Evolutionary conservation across 2,113 vertebrate species (phyloP).

Genomic region (Dicerorhinus sumatrensis): DNA sequence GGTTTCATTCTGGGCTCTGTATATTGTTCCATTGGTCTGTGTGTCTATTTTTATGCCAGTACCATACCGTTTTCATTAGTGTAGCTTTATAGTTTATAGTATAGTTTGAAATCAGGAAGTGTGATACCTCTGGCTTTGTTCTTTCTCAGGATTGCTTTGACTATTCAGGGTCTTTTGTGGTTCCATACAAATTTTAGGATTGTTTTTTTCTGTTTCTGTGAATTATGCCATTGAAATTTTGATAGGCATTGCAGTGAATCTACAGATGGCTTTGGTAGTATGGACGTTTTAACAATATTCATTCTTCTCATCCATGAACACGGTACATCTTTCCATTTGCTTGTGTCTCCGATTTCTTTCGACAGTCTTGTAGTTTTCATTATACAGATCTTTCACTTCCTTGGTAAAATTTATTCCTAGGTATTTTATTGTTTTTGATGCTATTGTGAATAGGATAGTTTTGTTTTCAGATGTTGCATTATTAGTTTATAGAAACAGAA

Average conservation of each 20-base stretch:
- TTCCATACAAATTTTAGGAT: background rate
- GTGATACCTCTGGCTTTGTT: background rate
- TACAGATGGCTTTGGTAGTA: background rate
- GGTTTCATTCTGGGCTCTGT: background rate
- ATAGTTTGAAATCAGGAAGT: background rate
- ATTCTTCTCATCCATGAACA: background rate
- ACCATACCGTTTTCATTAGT: background rate
- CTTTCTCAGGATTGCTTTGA: background rate
- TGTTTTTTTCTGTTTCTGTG: background rate
- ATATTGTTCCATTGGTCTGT: background rate
- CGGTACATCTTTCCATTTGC: background rate
- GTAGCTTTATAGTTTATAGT: background rate
- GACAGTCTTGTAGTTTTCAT: background rate
- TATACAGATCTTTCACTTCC: background rate
- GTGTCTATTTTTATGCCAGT: background rate
- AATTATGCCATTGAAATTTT: background rate
- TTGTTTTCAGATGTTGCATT: background rate
- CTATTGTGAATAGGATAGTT: background rate
- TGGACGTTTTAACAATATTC: background rate
- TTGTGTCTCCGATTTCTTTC: background rate
- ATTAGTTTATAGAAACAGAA: background rate
- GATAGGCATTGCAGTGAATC: background rate
- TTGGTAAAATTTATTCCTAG: background rate
- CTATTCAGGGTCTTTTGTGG: background rate
- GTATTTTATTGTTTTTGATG: background rate